A percentile compares a stretch with the other conserved stretches of the same genome.
These are phyloP conservation scores for Neoscelio sp. DNA, from an alignment of 2,888 invertebrate species.

Conservation along the genomic window DNA sequence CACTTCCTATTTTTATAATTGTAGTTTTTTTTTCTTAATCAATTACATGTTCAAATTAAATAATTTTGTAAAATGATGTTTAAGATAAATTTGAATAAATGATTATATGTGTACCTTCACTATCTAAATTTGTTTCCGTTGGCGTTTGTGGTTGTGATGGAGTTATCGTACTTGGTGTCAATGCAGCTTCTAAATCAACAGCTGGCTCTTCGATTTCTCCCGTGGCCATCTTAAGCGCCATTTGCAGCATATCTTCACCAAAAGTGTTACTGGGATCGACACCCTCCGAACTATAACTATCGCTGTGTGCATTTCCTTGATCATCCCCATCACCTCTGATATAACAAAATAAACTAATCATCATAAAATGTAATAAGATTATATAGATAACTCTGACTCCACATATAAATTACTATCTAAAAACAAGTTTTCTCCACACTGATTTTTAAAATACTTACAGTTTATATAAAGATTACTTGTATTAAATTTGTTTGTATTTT, in stretches of 20 bases:
- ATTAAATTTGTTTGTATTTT: too few species aligned
- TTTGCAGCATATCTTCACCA: conserved; percentile 93
- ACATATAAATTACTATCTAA: too few species aligned
- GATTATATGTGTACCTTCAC: conserved; percentile 78
- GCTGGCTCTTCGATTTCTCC: conserved; percentile 90
- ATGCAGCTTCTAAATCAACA: conserved; percentile 92
- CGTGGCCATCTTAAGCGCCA: conserved; percentile 94
- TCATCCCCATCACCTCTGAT: conserved; percentile 74
- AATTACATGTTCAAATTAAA: too few species aligned
- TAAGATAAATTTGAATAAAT: neutral
- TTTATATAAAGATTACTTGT: too few species aligned
- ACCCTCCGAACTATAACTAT: conserved; percentile 86
- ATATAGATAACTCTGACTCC: too few species aligned
- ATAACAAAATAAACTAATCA: too few species aligned
- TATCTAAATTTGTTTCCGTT: conserved; percentile 74
- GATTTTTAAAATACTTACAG: neutral
- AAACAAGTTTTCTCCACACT: conserved; percentile 2
- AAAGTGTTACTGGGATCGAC: conserved; percentile 87
- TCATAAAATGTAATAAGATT: neutral
- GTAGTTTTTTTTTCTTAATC: too few species aligned
- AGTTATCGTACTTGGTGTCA: conserved; percentile 92
- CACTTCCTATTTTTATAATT: too few species aligned
- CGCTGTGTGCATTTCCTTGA: conserved; percentile 81
- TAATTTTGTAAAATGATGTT: neutral
- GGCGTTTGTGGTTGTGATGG: conserved; percentile 82